These are phyloP conservation scores for Abscondita cerata DNA, from an alignment of 2,888 invertebrate species.

Conservation along the genomic window DNA sequence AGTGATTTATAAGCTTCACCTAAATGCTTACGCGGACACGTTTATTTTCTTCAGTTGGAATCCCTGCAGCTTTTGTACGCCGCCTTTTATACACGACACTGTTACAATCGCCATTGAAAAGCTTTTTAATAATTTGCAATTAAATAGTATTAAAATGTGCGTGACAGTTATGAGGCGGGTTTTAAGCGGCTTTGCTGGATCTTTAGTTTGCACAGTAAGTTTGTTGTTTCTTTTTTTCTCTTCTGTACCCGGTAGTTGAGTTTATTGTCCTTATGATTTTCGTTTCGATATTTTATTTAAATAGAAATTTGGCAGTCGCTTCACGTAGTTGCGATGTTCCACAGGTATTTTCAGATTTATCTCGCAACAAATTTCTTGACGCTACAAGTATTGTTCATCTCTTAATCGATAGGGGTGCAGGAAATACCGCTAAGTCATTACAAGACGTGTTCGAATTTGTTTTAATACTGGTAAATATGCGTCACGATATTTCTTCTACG, in stretches of 20 bases:
- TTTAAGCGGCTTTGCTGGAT: slow-evolving; percentile 64
- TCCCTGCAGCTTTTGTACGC: not conserved
- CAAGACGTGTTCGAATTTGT: too few relatives aligned
- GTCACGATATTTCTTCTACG: too few relatives aligned
- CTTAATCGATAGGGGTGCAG: too few relatives aligned
- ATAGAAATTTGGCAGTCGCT: slow-evolving; percentile 6
- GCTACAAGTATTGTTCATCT: too few relatives aligned
- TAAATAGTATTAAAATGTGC: slow-evolving; percentile 35
- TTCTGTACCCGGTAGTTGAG: slow-evolving; percentile 8
- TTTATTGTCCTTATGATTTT: slow-evolving; percentile 17
- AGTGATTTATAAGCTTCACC: not conserved
- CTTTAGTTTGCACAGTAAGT: slow-evolving; percentile 53
- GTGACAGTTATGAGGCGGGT: slow-evolving; percentile 61
- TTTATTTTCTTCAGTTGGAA: not conserved
- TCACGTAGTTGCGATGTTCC: not conserved
- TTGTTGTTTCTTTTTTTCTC: slow-evolving; percentile 18
- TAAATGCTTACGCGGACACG: too few relatives aligned
- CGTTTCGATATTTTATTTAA: not conserved
- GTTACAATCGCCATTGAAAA: not conserved
- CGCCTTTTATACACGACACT: not conserved
- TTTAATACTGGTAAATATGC: too few relatives aligned
- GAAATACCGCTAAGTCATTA: too few relatives aligned
- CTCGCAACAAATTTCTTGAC: too few relatives aligned
- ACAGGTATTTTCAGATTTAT: too few relatives aligned
- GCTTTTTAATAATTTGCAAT: slow-evolving; percentile 6